Evolutionary conservation across 2,113 vertebrate species (phyloP).

Genomic region (Lophotis ruficrista): DNA sequence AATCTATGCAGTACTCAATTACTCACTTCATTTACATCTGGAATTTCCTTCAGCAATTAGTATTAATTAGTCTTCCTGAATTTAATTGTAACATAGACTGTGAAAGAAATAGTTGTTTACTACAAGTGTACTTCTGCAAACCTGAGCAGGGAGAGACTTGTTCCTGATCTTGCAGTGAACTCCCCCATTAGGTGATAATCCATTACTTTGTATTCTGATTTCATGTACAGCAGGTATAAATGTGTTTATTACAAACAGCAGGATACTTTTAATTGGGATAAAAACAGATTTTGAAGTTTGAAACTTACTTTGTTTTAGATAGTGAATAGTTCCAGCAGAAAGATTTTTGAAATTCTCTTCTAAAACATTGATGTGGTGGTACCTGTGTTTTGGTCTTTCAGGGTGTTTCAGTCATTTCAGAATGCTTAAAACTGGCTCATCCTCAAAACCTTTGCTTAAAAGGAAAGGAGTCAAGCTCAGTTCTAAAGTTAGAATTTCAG

Average conservation of each 20-base stretch:
- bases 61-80: neutral
- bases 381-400: neutral
- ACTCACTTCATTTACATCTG: neutral
- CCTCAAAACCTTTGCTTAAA: neutral
- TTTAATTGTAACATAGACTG: neutral
- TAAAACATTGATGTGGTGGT: rapidly evolving
- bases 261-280: neutral
- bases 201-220: neutral
- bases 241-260: neutral
- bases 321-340: neutral
- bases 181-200: neutral
- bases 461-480: neutral
- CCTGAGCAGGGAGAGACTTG: neutral
- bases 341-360: neutral
- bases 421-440: neutral
- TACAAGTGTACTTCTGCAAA: neutral
- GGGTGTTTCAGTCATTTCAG: neutral
- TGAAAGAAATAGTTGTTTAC: neutral
- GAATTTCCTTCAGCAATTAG: neutral
- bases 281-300: neutral
- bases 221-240: neutral
- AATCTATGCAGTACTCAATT: neutral
- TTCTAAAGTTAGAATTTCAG: neutral
- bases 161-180: neutral
- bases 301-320: neutral